Conservation (phyloP, 2,888 invertebrate species). For the Harpalus rufipes region DNA sequence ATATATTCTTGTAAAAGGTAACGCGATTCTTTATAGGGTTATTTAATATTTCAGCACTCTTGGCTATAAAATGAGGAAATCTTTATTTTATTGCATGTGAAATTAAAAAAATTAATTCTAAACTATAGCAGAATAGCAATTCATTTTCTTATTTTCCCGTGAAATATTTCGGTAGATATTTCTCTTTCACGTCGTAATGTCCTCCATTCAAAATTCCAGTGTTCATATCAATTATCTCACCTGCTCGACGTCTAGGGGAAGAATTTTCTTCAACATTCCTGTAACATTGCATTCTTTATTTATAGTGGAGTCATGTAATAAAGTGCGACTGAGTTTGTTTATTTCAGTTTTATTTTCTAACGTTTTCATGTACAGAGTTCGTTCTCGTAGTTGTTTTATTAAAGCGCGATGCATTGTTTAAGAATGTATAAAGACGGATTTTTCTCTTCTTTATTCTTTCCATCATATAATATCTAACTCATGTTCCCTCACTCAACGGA, state of each 20-base stretch:
- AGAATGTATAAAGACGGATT: constrained; percentile 30
- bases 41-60: not conserved
- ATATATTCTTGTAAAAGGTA: too few relatives aligned
- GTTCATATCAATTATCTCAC: constrained; percentile 43
- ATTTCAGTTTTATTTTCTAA: constrained; percentile 25
- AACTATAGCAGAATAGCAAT: not conserved
- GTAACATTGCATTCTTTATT: constrained; percentile 38
- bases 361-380: constrained; percentile 42
- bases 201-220: constrained; percentile 7
- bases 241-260: constrained; percentile 6
- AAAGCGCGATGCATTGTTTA: constrained; percentile 42
- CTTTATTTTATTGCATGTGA: not conserved
- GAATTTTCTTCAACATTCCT: constrained; percentile 37
- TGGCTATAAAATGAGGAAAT: not conserved
- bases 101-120: not conserved
- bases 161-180: not conserved
- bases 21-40: too few relatives aligned
- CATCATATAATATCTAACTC: not conserved
- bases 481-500: not conserved
- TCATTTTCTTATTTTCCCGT: not conserved
- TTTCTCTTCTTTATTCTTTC: constrained; percentile 19
- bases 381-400: constrained; percentile 38
- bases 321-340: constrained; percentile 27
- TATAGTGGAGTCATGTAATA: constrained; percentile 38
- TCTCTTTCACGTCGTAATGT: constrained; percentile 8